Evolutionary conservation across 2,888 invertebrate genomes (phyloP), one percentile per base, ranked within the genome.

Genomic region (Nymphalis urticae): DNA sequence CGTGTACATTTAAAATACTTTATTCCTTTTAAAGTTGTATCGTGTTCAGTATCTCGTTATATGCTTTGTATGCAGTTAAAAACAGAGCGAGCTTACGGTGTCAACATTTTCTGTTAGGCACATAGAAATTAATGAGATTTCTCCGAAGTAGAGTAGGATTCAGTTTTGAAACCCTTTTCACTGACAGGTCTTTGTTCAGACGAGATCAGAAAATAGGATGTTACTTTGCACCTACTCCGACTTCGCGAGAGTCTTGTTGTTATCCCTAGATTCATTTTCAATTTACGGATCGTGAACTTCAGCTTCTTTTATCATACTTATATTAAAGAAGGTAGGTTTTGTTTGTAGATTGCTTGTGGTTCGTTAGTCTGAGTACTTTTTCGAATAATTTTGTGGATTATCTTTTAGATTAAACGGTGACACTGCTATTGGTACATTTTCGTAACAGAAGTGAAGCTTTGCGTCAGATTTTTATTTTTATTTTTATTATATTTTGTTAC

Each of bases 131-230:
- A 58, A 58, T 58, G 58, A 58, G 58, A 58, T 58, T 42, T 58
- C 58, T 54, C 27, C 24, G 36, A 42, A 58, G 58, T 27, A 58
- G n/a, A 58, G 36, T 58, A 13, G 58, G 58, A 58, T 58, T 42
- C 58, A 58, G 36, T 58, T 42, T n/a, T 58, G 19, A 42, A 58
- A 58, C 10, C 58, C 58, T 19, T 58, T 58, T 58, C 58, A 58
- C 36, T 19, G 17, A 24, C 24, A 27, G 27, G 19, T 58, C 58
- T 58, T 58, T 58, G 58, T 42, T 58, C 58, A 47, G 61, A 48
- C 21, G 27, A 61, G 61, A 61, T 61, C 61, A 61, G 61, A 61
- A 58, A 60, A 42, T 60, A 60, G 60, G 36, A 60, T 60, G 60
- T 60, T 60, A 16, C 60, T 47, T 24, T 60, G 60, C 60, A 48